phyloP scores from a whole-genome alignment of 2,113 vertebrate genomes.

The Toxostoma redivivum region DNA sequence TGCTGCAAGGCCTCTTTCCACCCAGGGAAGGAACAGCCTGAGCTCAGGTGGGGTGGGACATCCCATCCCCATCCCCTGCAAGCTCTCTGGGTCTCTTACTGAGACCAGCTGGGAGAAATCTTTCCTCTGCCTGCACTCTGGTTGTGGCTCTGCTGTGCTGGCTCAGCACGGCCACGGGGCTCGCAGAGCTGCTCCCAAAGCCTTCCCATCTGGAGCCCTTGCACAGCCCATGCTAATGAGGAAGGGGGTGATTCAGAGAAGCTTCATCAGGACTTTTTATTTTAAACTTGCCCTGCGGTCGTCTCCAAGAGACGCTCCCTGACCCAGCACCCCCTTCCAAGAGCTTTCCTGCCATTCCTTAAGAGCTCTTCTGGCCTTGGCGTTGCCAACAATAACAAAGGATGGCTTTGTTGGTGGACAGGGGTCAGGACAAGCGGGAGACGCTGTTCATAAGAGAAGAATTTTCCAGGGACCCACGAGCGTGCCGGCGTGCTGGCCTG shows the following conservation, averaged over 20 bases:
- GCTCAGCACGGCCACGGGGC: background rate
- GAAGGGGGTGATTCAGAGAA: background rate
- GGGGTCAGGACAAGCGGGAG: fast-evolving
- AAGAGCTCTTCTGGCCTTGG: background rate
- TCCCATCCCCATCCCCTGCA: fast-evolving
- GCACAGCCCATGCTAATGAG: background rate
- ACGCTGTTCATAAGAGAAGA: background rate
- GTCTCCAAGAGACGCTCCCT: background rate
- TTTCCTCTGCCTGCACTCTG: background rate
- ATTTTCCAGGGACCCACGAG: background rate
- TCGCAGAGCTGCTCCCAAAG: background rate
- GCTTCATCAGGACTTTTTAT: background rate
- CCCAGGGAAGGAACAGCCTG: background rate
- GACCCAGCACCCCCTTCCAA: background rate
- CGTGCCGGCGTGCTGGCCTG: fast-evolving
- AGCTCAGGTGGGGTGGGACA: background rate
- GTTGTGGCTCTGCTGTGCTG: background rate
- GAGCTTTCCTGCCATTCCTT: background rate
- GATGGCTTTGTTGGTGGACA: background rate
- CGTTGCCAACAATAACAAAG: constrained; percentile 15
- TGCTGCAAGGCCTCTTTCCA: background rate
- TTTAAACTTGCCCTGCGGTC: background rate
- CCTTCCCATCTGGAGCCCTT: background rate
- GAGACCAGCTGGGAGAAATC: background rate
- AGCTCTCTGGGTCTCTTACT: background rate